Percentiles rank a stretch among this genome's conserved stretches.
phyloP scores from a whole-genome alignment of 2,113 vertebrate species.

The Cranoglanis bouderius region DNA sequence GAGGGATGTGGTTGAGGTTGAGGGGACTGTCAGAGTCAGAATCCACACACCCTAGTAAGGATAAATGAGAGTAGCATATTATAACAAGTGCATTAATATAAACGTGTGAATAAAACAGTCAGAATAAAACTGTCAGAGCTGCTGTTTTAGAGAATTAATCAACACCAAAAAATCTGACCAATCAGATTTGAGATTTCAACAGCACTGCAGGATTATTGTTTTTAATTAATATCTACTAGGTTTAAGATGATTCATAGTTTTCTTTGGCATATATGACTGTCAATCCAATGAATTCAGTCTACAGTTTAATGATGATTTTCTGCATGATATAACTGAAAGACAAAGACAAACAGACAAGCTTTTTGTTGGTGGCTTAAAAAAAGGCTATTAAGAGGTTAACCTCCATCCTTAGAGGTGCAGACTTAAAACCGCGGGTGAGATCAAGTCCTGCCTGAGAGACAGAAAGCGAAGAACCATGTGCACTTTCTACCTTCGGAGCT shows the following conservation, averaged over 20 bases:
- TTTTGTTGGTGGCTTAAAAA: background rate
- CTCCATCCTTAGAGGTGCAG: background rate
- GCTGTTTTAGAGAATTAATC: background rate
- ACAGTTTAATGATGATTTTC: background rate
- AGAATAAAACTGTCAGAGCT: too few relatives aligned
- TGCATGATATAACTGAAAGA: background rate
- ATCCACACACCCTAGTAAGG: background rate
- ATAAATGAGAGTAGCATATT: background rate
- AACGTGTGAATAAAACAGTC: too few relatives aligned
- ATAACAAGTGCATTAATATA: background rate
- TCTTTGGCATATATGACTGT: background rate
- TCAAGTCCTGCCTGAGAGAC: constrained; percentile 36
- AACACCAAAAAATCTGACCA: background rate
- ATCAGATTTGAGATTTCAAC: background rate
- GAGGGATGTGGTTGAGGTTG: background rate
- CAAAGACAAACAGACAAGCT: background rate
- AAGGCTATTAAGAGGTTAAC: constrained; percentile 34
- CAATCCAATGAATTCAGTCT: background rate
- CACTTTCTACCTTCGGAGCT: constrained; percentile 28
- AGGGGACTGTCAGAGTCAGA: background rate
- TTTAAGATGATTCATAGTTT: background rate
- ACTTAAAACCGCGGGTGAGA: constrained; percentile 13
- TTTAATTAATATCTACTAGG: background rate
- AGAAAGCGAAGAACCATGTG: constrained; percentile 14
- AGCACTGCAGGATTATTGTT: background rate